Evolutionary conservation across 2,113 vertebrate genomes (phyloP).

Genomic region (Canis aureus): DNA sequence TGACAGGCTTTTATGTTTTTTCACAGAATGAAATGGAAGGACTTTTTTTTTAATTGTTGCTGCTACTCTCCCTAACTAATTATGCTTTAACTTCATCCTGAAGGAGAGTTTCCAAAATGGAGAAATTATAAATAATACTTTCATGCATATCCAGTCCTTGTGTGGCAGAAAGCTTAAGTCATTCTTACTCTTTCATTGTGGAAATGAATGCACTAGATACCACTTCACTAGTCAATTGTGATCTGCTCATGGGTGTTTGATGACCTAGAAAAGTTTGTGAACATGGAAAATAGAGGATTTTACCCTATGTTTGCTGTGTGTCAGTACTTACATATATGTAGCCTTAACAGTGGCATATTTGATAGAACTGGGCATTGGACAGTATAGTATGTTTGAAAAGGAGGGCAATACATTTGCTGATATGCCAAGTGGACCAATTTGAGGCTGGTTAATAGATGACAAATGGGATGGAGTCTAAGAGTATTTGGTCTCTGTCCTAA

Average conservation of each 20-base stretch:
- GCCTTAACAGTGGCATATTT: neutral
- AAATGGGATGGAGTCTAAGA: neutral
- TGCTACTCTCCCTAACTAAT: neutral
- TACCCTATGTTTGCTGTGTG: neutral
- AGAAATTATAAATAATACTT: neutral
- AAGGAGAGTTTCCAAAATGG: neutral
- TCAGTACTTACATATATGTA: neutral
- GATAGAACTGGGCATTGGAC: neutral
- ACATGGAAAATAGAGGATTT: neutral
- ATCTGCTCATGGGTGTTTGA: too few species aligned
- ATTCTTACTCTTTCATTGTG: neutral
- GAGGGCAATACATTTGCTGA: neutral
- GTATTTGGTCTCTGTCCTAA: neutral
- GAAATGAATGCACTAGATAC: neutral
- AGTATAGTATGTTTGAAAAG: neutral
- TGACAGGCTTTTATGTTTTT: neutral
- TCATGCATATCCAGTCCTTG: neutral
- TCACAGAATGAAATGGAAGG: neutral
- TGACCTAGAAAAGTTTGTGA: neutral
- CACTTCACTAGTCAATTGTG: neutral
- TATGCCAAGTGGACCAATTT: neutral
- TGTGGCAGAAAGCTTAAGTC: neutral
- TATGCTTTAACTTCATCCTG: neutral
- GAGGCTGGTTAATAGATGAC: neutral
- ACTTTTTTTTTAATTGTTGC: neutral